These are phyloP conservation scores for Gavialis gangeticus DNA, from an alignment of 2,113 vertebrate genomes.

Conservation along the genomic window DNA sequence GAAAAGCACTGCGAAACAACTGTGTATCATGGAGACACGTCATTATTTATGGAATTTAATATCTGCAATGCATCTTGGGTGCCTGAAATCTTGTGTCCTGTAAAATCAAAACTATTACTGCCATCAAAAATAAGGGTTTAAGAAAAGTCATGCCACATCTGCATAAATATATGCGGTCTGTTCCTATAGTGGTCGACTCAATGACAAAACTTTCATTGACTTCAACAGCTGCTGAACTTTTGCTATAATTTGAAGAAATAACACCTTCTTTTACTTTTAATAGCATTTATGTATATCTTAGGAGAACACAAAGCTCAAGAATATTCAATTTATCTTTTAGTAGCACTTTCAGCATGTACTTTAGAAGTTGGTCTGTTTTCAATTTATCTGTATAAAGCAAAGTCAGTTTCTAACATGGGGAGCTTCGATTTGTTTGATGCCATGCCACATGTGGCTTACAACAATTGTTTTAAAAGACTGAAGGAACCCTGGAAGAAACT, in stretches of 20 bases:
- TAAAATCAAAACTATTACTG: not conserved
- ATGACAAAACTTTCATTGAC: not conserved
- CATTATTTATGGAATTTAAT: not conserved
- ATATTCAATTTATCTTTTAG: not conserved
- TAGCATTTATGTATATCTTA: fast-evolving
- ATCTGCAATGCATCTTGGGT: not conserved
- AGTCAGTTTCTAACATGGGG: not conserved
- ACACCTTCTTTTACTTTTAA: not conserved
- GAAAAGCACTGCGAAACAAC: not conserved
- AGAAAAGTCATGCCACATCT: not conserved
- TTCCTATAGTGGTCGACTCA: not conserved
- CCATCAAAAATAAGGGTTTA: not conserved
- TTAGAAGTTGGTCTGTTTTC: not conserved
- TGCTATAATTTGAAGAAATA: not conserved
- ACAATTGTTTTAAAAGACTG: not conserved
- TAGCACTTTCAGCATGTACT: not conserved
- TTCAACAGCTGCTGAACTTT: not conserved
- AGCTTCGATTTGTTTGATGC: fast-evolving
- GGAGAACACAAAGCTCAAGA: not conserved
- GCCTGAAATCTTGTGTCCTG: not conserved
- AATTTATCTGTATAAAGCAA: not conserved
- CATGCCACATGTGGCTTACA: not conserved
- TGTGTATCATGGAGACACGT: not conserved
- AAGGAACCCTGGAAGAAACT: not conserved
- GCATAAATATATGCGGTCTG: not conserved